Conservation (phyloP, 2,113 vertebrate genomes). For the Forbesichthys papilliferus region DNA sequence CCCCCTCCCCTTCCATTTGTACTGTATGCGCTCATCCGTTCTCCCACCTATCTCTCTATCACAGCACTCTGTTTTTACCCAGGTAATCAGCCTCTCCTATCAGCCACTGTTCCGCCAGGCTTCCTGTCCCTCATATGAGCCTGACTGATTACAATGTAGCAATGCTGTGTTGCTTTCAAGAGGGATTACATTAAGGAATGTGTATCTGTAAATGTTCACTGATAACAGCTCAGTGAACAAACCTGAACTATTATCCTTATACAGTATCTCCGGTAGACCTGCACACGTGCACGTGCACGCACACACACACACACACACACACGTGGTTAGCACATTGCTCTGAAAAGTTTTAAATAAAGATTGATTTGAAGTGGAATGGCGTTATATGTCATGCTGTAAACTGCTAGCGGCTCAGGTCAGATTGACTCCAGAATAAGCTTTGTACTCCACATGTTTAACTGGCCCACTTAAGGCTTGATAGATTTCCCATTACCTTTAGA, state of each 20-base stretch:
- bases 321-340: background rate
- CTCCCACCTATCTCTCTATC: slow-evolving; percentile 57
- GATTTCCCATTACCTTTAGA: slow-evolving; percentile 64
- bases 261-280: background rate
- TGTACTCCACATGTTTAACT: slow-evolving; percentile 30
- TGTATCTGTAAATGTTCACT: slow-evolving; percentile 29
- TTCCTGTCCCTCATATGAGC: slow-evolving; percentile 61
- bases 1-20: slow-evolving; percentile 29
- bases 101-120: slow-evolving; percentile 48
- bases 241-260: background rate
- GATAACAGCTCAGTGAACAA: slow-evolving; percentile 25
- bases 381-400: slow-evolving; percentile 24
- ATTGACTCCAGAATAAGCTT: slow-evolving; percentile 38
- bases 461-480: slow-evolving; percentile 59
- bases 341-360: slow-evolving; percentile 16
- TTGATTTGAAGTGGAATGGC: slow-evolving; percentile 21
- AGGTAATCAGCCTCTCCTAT: slow-evolving; percentile 63
- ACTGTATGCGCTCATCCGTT: slow-evolving; percentile 42
- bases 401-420: slow-evolving; percentile 35
- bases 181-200: slow-evolving; percentile 23
- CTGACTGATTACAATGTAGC: slow-evolving; percentile 51
- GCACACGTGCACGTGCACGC: background rate
- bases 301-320: background rate
- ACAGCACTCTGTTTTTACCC: slow-evolving; percentile 49
- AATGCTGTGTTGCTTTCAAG: slow-evolving; percentile 34